phyloP scores from a whole-genome alignment of 2,797 vertebrate genomes.

The Tachyglossus aculeatus region DNA sequence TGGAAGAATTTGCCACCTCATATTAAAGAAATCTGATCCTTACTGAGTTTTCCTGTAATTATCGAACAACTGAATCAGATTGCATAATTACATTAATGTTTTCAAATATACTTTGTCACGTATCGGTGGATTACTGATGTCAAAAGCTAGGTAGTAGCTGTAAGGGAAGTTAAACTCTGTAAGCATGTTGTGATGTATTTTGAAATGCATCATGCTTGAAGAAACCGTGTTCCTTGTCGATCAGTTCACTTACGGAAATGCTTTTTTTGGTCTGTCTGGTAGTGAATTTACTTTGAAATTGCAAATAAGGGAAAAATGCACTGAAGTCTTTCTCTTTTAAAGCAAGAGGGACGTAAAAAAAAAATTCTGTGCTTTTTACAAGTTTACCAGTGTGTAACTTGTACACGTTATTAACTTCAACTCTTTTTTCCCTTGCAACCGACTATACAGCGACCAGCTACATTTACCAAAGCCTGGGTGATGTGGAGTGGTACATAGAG shows the following conservation, averaged over 20 bases:
- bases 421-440: constrained; percentile 99
- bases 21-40: too few species aligned
- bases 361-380: constrained; percentile 78
- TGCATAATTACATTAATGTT: too few species aligned
- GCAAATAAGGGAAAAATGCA: constrained; percentile 57
- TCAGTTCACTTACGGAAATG: constrained; percentile 45
- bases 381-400: constrained; percentile 70
- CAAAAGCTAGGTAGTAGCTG: constrained; percentile 28
- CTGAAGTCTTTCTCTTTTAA: constrained; percentile 58
- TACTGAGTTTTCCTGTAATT: too few species aligned
- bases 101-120: too few species aligned
- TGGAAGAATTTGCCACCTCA: too few species aligned
- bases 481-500: constrained; percentile 99
- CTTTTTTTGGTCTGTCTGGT: constrained; percentile 55
- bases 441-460: constrained; percentile 99
- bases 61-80: too few species aligned
- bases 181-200: too few species aligned
- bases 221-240: constrained; percentile 36
- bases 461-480: constrained; percentile 99
- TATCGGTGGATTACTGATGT: too few species aligned
- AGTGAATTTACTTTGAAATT: constrained; percentile 68
- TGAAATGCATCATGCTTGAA: constrained; percentile 40
- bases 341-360: constrained; percentile 75
- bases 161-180: too few species aligned
- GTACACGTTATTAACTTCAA: constrained; percentile 96